Base-by-base conservation (phyloP, 1,140 invertebrate genomes). In the Hylyphantes graminicola region DNA sequence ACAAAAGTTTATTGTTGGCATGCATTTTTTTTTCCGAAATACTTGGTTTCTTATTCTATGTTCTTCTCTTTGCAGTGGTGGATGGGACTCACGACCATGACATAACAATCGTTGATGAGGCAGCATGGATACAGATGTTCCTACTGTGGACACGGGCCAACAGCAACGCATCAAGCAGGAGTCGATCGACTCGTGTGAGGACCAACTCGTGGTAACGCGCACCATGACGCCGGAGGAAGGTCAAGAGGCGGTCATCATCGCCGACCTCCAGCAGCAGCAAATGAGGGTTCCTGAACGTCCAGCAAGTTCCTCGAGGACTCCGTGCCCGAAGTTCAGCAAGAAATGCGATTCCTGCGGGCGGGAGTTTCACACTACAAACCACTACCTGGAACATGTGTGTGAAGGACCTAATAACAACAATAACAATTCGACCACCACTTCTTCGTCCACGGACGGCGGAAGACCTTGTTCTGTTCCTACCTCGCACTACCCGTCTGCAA, bases 81-180 rank as follows among this genome's bases (percentile, higher is more conserved):
- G 80, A 83, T 75, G 80, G 80, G 48, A 83, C 80, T 83, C 72
- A 75, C 80, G 70, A 75, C 80, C 80, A 83, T 83, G 80, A 83
- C 80, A 83, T 83, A 83, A 72, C 80, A 63, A 35, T 78, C 59
- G 67, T 77, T 78, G 54, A 77, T 77, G 83, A 77, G 64, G 75
- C 83, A 85, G 74, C 83, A 85, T 85, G 83, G 83, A 85, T 72
- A 70, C 83, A 77, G 83, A 85, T 77, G 83, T 77, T 77, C 83
- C 83, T 77, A 77, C 74, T 65, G 83, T 77, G 83, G 83, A 85
- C 83, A 85, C 83, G 64, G 83, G 83, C 72, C 83, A 85, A 50
- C 74, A 72, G 19, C 72, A 84, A n/a, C 63, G 72, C 65, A 68
- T 19, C 67, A 78, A 77, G 67, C 59, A 72, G 83, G 74, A 85